Conservation (phyloP, 2,113 vertebrate genomes). For the Ctenodactylus gundi region DNA sequence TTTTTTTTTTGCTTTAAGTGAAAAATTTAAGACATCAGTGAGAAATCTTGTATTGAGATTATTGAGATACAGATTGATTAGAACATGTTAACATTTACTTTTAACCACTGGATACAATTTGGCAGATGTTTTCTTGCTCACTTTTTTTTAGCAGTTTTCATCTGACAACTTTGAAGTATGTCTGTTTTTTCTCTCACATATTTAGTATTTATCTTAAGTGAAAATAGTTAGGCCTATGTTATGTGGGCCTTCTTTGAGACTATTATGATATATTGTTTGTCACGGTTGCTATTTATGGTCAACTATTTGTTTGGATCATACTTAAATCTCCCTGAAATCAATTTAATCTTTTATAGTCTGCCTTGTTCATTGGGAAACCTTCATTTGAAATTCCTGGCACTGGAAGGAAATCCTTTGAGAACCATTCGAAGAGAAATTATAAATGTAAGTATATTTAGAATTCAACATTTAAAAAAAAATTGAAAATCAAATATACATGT, state of each 20-base stretch:
- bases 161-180: not conserved
- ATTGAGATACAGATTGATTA: not conserved
- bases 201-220: not conserved
- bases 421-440: slow-evolving; percentile 94
- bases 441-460: slow-evolving; percentile 84
- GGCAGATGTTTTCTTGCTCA: not conserved
- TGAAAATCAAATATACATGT: not conserved
- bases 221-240: slow-evolving; percentile 22
- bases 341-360: slow-evolving; percentile 85
- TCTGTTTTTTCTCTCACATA: not conserved
- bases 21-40: not conserved
- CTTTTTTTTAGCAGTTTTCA: not conserved
- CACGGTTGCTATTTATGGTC: not conserved
- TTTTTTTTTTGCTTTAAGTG: not conserved
- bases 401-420: slow-evolving; percentile 96
- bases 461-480: no score
- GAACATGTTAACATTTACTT: not conserved
- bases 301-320: slow-evolving; percentile 12
- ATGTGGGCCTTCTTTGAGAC: not conserved
- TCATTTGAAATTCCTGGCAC: slow-evolving; percentile 90
- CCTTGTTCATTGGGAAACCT: slow-evolving; percentile 92
- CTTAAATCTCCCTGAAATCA: slow-evolving; percentile 17
- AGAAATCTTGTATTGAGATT: not conserved
- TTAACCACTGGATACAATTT: not conserved
- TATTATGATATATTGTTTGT: not conserved